phyloP scores from a whole-genome alignment of 2,797 vertebrate species.

The Rallus crepitans region DNA sequence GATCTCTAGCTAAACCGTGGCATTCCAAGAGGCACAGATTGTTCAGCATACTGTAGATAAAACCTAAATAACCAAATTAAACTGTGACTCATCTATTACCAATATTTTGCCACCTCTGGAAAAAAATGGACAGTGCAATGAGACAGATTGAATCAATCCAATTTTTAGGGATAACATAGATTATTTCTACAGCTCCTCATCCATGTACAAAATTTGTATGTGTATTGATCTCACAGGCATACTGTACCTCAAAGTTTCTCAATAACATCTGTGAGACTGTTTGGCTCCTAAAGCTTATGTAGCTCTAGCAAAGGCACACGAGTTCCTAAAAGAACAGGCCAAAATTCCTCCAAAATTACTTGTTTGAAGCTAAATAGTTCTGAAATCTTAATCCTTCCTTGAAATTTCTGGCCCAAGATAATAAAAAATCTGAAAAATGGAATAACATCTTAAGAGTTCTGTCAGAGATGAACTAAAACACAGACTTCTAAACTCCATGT shows the following conservation, averaged over 20 bases:
- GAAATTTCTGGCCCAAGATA: neutral
- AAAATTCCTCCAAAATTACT: neutral
- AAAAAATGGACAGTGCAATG: neutral
- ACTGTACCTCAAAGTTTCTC: neutral
- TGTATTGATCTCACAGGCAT: neutral
- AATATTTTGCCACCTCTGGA: neutral
- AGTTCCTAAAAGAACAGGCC: neutral
- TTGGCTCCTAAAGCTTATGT: neutral
- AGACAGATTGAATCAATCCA: neutral
- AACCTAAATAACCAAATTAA: neutral
- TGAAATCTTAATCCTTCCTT: neutral
- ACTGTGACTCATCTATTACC: neutral
- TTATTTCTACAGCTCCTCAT: neutral
- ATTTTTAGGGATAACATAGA: neutral
- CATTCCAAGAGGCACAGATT: neutral
- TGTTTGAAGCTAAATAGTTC: neutral
- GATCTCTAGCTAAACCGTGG: neutral
- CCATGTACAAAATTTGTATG: rapidly evolving
- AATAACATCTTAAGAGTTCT: neutral
- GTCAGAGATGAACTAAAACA: neutral
- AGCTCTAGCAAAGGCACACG: neutral
- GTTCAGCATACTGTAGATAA: neutral
- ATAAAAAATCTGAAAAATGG: neutral
- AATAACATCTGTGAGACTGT: neutral
- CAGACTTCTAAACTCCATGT: neutral